Percentiles rank a stretch among this genome's conserved stretches.
phyloP scores from a whole-genome alignment of 2,888 invertebrate genomes.

The Agrenia bidenticulata region DNA sequence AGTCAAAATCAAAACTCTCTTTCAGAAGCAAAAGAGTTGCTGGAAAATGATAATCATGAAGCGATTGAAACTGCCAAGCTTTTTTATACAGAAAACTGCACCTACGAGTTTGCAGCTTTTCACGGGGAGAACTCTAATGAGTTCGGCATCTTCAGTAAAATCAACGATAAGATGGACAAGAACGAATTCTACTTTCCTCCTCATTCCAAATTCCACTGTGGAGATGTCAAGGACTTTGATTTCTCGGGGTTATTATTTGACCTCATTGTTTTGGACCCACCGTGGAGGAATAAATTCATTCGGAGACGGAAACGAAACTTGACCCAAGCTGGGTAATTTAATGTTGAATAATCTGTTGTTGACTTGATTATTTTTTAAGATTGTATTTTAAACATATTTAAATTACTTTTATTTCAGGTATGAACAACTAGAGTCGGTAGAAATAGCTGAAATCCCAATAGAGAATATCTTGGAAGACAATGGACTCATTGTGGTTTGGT shows the following conservation, averaged over 20 bases:
- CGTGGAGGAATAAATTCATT: slow-evolving; percentile 95
- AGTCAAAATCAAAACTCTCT: neutral
- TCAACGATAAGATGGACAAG: slow-evolving; percentile 59
- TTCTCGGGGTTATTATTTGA: slow-evolving; percentile 65
- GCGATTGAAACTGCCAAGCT: slow-evolving; percentile 56
- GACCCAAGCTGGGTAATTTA: neutral
- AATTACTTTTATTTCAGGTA: slow-evolving; percentile 62
- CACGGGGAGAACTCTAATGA: slow-evolving; percentile 65
- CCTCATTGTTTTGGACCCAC: slow-evolving; percentile 86
- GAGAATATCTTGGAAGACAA: slow-evolving; percentile 62
- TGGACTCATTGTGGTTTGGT: slow-evolving; percentile 83
- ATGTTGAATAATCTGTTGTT: slow-evolving; percentile 16
- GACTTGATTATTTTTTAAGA: slow-evolving; percentile 21
- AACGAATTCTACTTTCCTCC: slow-evolving; percentile 64
- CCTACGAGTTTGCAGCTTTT: slow-evolving; percentile 54
- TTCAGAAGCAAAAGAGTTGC: slow-evolving; percentile 12
- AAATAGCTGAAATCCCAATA: slow-evolving; percentile 71
- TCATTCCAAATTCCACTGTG: slow-evolving; percentile 67
- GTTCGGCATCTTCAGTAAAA: slow-evolving; percentile 54
- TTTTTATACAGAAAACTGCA: slow-evolving; percentile 56
- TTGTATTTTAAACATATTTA: too few species aligned
- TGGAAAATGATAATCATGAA: slow-evolving; percentile 54
- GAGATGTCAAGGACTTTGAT: slow-evolving; percentile 62
- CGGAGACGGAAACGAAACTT: slow-evolving; percentile 69
- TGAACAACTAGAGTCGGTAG: slow-evolving; percentile 63